Conservation (phyloP, 2,113 vertebrate genomes). For the Caranx melampygus region DNA sequence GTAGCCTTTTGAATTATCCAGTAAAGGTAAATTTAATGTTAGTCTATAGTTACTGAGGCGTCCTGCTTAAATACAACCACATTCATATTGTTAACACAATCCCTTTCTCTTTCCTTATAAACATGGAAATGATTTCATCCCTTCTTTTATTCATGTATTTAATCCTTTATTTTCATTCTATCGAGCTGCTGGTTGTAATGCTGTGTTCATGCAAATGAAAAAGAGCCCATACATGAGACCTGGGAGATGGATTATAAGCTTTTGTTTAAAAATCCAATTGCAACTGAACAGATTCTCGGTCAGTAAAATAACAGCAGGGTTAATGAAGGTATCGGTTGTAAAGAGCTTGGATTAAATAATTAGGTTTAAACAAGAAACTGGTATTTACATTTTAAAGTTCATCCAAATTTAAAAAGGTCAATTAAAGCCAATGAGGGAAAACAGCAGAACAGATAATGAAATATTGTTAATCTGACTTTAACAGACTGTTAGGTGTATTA, state of each 20-base stretch:
- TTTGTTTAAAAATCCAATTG: slow-evolving; percentile 13
- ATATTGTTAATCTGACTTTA: slow-evolving; percentile 39
- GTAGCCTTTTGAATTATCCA: too few relatives aligned
- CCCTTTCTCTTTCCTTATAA: not conserved
- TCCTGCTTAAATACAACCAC: too few relatives aligned
- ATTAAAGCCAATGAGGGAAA: slow-evolving; percentile 24
- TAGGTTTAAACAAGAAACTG: slow-evolving; percentile 21
- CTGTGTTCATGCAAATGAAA: not conserved
- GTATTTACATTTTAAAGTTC: slow-evolving; percentile 56
- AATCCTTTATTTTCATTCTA: slow-evolving; percentile 2
- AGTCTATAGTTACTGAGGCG: too few relatives aligned
- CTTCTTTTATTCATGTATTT: not conserved
- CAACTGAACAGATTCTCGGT: not conserved
- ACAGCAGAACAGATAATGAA: slow-evolving; percentile 38
- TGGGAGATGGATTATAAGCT: not conserved
- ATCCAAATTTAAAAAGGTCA: slow-evolving; percentile 48
- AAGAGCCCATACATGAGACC: not conserved
- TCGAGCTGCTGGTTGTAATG: not conserved
- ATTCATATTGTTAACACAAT: not conserved
- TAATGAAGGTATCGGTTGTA: slow-evolving; percentile 48
- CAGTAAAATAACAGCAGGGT: slow-evolving; percentile 32
- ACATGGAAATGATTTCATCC: not conserved
- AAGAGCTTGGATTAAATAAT: slow-evolving; percentile 11
- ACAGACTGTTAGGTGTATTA: slow-evolving; percentile 44
- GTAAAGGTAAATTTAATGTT: too few relatives aligned